A percentile compares a stretch with the other conserved stretches of the same genome.
Conservation (phyloP, 2,797 vertebrate genomes). For the Trematomus bernacchii region DNA sequence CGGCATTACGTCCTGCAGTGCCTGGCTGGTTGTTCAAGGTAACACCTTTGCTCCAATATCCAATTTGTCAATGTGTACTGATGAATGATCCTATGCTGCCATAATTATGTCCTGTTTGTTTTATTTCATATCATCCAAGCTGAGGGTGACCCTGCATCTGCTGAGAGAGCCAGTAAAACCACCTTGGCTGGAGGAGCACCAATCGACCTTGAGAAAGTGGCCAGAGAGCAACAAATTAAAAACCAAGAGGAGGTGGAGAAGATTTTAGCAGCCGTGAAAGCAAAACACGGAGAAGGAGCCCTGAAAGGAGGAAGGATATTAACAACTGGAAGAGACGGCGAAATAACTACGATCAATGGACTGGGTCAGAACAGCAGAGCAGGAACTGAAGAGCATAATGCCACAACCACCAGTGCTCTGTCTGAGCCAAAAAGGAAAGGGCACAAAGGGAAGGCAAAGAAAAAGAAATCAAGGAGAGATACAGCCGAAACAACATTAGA, state of each 20-base stretch:
- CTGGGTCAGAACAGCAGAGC: conserved; percentile 9
- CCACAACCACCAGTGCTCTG: not conserved
- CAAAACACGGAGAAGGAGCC: conserved; percentile 35
- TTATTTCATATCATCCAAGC: conserved; percentile 56
- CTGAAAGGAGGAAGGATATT: conserved; percentile 16
- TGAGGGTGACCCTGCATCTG: conserved; percentile 41
- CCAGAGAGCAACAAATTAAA: conserved; percentile 76
- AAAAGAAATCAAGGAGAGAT: conserved; percentile 14
- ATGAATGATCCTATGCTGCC: not conserved
- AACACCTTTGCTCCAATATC: conserved; percentile 37
- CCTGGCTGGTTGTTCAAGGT: conserved; percentile 91
- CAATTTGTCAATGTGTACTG: not conserved
- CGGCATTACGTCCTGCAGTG: conserved; percentile 84
- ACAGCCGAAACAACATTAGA: not conserved
- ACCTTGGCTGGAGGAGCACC: conserved; percentile 51
- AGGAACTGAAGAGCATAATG: not conserved
- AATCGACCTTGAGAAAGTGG: conserved; percentile 72
- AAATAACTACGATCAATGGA: conserved; percentile 15
- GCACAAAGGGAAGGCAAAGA: conserved; percentile 13
- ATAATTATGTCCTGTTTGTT: conserved; percentile 5
- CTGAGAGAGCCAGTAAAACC: conserved; percentile 61
- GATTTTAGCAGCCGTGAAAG: conserved; percentile 48
- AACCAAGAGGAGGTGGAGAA: conserved; percentile 68
- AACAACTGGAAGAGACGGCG: conserved; percentile 2
- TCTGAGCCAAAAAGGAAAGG: conserved; percentile 6